Base-by-base conservation (phyloP, 23 tunicate species). In the Oikopleura albicans region DNA sequence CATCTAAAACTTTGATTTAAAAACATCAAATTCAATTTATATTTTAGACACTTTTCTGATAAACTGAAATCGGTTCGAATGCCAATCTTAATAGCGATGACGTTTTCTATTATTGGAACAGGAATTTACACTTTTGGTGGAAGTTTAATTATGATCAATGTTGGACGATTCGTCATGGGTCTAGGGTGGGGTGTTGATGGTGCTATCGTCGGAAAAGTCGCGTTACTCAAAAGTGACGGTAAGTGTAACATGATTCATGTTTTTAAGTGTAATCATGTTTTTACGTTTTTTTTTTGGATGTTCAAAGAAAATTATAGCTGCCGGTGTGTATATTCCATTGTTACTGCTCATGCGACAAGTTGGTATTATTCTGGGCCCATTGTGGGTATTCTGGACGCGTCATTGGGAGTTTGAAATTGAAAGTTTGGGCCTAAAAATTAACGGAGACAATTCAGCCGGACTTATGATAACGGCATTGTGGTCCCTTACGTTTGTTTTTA, bases 111-210 rank as follows among this genome's bases (percentile, higher is more conserved):
- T 29, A 2, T 29, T 71, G 79, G 79, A 27, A 12, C 79, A 4
- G 4, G 33, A 2, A 71, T 71, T 29, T 71, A 71, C 31, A 71
- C 79, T 4, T 71, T 71, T 4, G 27, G 34, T 29, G 4, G 79
- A 71, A 12, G 37, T 34, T 2, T 71, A 2, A 29, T 29, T 27
- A 29, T 4, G 28, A 71, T 71, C 31, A 12, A 12, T 71, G 34
- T 71, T 29, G 79, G 79, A 2, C 33, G 79, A 29, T 29, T 71
- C 31, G 79, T 71, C 4, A 16, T 12, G 35, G 79, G 79, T 31
- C 37, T 71, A 22, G 79, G 79, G 4, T 71, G 79, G 79, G 79
- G 79, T 2, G 31, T 71, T 31, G 79, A 71, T 71, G 79, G 79
- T 22, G 79, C 79, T 37, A 71, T 71, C 31, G 31, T 71, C 31